Conservation (phyloP, 2,113 vertebrate genomes). For the Laterallus jamaicensis region DNA sequence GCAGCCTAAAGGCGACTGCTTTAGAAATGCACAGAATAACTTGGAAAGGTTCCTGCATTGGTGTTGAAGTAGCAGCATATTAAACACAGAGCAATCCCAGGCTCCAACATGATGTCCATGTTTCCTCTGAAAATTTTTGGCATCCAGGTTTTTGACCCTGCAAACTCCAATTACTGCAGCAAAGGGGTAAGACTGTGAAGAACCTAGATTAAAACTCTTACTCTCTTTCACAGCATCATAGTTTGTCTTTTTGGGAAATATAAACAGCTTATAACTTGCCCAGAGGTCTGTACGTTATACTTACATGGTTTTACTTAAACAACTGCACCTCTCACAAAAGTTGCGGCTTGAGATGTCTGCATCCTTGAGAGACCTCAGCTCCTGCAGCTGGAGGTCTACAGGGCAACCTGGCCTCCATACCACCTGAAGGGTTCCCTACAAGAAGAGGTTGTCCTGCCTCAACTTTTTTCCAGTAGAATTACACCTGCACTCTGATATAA, state of each 20-base stretch:
- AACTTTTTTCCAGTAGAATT: background rate
- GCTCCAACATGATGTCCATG: background rate
- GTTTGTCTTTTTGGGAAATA: background rate
- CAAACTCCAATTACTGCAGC: background rate
- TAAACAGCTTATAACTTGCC: background rate
- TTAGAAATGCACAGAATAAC: background rate
- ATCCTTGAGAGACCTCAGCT: background rate
- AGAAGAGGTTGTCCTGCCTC: background rate
- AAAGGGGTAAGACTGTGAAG: background rate
- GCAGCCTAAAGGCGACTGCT: background rate
- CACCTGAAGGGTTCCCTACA: background rate
- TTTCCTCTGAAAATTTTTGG: background rate
- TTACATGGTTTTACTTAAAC: background rate
- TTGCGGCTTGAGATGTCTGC: background rate
- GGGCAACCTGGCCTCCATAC: background rate
- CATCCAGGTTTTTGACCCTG: background rate
- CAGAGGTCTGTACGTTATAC: background rate
- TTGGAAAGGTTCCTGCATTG: background rate
- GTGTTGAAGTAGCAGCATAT: background rate
- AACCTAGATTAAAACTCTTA: background rate
- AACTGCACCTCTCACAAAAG: background rate
- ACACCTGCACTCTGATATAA: background rate
- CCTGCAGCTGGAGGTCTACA: background rate
- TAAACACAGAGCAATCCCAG: background rate
- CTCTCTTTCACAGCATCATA: background rate